Percentiles rank a stretch among this genome's conserved stretches.
These are phyloP conservation scores for Leptopilina drosophilae DNA, from an alignment of 2,888 invertebrate species.

Conservation along the genomic window DNA sequence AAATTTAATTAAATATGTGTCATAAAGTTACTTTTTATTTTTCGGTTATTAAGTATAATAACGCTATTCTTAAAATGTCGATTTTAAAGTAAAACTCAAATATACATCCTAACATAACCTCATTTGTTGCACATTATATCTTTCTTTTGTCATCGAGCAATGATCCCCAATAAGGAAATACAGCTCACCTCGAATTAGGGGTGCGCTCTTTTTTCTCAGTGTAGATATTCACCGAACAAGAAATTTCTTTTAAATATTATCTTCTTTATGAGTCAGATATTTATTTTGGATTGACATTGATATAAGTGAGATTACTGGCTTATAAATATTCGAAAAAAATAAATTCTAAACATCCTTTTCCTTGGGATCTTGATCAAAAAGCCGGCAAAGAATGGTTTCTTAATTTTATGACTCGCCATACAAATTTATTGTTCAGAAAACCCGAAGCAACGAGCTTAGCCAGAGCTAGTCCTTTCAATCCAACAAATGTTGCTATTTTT, in stretches of 20 bases:
- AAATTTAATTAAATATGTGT: no score
- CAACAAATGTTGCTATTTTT: constrained; percentile 46
- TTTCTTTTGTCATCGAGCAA: no score
- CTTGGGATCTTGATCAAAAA: neutral
- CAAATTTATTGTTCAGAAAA: constrained; percentile 40
- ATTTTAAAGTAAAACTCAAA: no score
- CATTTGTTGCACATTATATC: no score
- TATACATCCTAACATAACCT: no score
- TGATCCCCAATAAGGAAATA: no score
- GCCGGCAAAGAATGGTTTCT: constrained; percentile 40
- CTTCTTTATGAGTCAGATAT: constrained; percentile 25
- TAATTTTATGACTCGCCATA: constrained; percentile 39
- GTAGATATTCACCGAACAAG: constrained; percentile 15
- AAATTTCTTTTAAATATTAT: constrained; percentile 15
- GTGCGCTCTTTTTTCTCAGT: no score
- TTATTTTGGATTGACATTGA: constrained; percentile 13
- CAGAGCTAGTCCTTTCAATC: constrained; percentile 42
- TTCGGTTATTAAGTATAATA: no score
- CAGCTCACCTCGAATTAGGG: no score
- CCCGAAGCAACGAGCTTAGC: constrained; percentile 45
- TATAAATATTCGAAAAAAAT: neutral
- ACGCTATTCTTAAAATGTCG: no score
- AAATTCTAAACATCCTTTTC: neutral
- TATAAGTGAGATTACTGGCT: constrained; percentile 5
- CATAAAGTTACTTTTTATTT: no score